Conservation (phyloP, 2,797 vertebrate genomes). For the Acestrorhynchus altus region DNA sequence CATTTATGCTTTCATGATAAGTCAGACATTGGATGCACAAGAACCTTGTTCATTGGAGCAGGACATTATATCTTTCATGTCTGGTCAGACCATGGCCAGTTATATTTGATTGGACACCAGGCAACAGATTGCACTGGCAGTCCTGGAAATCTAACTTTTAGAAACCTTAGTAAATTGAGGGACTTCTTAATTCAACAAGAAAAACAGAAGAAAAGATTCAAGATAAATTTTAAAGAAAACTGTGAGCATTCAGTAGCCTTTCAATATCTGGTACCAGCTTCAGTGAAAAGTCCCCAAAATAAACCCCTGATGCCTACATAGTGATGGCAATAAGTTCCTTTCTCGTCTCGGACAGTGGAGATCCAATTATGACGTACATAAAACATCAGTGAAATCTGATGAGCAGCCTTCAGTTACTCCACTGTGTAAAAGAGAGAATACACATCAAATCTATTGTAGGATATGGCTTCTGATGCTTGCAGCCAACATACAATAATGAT, state of each 20-base stretch:
- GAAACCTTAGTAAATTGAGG: background rate
- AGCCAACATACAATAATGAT: too few relatives aligned
- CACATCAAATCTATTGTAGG: background rate
- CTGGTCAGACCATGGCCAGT: too few relatives aligned
- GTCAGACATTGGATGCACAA: too few relatives aligned
- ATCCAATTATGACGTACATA: background rate
- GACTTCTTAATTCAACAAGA: background rate
- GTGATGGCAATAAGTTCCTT: slow-evolving; percentile 28
- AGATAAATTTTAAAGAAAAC: slow-evolving; percentile 59
- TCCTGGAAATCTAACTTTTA: background rate
- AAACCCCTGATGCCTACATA: slow-evolving; percentile 1
- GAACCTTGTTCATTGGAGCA: too few relatives aligned
- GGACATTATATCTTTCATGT: too few relatives aligned
- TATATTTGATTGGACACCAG: too few relatives aligned
- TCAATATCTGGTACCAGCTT: slow-evolving; percentile 49
- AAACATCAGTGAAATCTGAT: background rate
- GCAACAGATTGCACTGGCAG: background rate
- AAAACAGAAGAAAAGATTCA: background rate
- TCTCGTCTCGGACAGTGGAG: slow-evolving; percentile 27
- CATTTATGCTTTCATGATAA: too few relatives aligned
- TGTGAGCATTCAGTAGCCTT: slow-evolving; percentile 43
- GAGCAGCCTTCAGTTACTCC: background rate
- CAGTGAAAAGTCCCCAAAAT: slow-evolving; percentile 17
- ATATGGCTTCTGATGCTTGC: too few relatives aligned
- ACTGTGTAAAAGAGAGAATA: slow-evolving; percentile 3